A percentile compares a stretch with the other conserved stretches of the same genome.
These are phyloP conservation scores for Pantherophis vulpinus DNA, from an alignment of 2,797 vertebrate genomes.

Conservation along the genomic window DNA sequence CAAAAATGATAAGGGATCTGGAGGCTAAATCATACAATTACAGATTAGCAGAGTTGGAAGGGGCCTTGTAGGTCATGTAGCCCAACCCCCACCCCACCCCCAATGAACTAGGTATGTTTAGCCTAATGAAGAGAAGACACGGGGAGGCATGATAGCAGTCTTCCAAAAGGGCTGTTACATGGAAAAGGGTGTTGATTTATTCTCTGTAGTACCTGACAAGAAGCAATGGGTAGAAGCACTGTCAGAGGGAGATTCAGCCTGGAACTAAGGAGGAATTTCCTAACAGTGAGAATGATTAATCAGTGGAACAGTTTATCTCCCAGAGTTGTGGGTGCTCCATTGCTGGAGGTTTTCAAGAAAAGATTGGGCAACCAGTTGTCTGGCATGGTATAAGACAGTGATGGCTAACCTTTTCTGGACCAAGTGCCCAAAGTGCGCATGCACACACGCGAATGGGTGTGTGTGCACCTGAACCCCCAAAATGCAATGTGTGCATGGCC, in stretches of 20 bases:
- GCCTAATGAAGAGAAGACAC: too few species aligned
- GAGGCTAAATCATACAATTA: too few species aligned
- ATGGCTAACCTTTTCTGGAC: too few species aligned
- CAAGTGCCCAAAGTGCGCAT: too few species aligned
- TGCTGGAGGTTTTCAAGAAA: background rate
- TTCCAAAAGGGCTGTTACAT: background rate
- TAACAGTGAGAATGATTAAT: background rate
- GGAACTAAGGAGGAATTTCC: background rate
- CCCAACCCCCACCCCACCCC: too few species aligned
- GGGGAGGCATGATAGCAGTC: background rate
- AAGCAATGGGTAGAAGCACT: background rate
- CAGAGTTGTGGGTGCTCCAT: background rate
- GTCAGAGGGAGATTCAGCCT: background rate
- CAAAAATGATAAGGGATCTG: too few species aligned
- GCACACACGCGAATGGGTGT: too few species aligned
- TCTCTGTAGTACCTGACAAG: background rate
- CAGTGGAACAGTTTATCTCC: background rate
- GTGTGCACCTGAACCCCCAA: too few species aligned
- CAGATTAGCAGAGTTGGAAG: too few species aligned
- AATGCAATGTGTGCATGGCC: too few species aligned
- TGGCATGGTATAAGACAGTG: background rate
- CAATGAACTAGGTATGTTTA: too few species aligned
- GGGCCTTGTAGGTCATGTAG: too few species aligned
- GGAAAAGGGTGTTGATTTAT: background rate
- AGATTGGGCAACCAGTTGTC: background rate